These are phyloP conservation scores for Nezara viridula DNA, from an alignment of 2,888 invertebrate genomes.

Conservation along the genomic window DNA sequence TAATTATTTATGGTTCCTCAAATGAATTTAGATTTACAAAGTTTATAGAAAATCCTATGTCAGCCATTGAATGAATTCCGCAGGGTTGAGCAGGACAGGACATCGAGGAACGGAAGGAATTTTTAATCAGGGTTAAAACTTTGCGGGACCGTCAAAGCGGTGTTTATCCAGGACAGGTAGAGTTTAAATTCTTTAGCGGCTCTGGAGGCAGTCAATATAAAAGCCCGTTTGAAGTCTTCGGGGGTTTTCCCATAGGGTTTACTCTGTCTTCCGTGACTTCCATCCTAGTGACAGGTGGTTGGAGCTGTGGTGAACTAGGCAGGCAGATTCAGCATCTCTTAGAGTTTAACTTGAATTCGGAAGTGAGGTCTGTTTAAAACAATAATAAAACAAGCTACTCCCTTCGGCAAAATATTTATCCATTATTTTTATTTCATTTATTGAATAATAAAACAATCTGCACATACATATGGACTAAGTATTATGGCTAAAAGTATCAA, in stretches of 20 bases:
- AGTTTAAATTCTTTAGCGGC: conserved; percentile 22
- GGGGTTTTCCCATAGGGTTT: neutral
- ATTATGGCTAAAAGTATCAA: too few species aligned
- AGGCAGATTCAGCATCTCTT: neutral
- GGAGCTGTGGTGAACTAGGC: neutral
- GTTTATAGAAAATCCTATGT: neutral
- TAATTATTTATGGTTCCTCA: neutral
- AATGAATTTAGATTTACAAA: neutral
- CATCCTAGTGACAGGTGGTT: neutral
- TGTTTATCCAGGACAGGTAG: conserved; percentile 4
- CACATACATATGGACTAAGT: too few species aligned
- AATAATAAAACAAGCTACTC: neutral
- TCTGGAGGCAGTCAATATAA: neutral
- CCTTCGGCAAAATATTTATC: neutral
- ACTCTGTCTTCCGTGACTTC: neutral
- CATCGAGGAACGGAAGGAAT: neutral
- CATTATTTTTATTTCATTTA: too few species aligned
- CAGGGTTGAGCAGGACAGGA: neutral
- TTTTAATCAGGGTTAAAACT: conserved; percentile 18
- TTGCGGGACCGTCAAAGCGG: neutral
- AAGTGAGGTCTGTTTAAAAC: neutral
- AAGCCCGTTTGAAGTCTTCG: neutral
- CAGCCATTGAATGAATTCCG: neutral
- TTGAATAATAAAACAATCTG: too few species aligned
- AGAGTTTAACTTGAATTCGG: neutral